phyloP scores from a whole-genome alignment of 2,888 invertebrate genomes.

The Zaprionus obscuricornis region DNA sequence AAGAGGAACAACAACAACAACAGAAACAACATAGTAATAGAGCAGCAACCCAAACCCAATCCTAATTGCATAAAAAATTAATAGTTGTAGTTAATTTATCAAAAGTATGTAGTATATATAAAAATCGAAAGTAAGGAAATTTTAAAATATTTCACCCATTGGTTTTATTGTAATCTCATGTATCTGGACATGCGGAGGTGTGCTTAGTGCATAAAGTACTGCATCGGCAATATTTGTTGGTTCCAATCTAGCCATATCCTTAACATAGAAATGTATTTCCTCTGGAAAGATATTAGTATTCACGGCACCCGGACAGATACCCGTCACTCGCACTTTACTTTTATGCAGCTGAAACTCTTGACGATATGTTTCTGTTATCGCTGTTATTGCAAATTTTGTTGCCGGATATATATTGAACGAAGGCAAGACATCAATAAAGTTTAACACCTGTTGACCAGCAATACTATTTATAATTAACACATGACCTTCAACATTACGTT shows the following conservation, averaged over 20 bases:
- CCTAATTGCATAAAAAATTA: too few species aligned
- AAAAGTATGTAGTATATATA: background rate
- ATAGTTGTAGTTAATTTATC: background rate
- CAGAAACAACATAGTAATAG: constrained; percentile 4
- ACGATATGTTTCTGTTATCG: constrained; percentile 82
- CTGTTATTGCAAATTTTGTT: constrained; percentile 82
- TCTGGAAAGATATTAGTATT: constrained; percentile 82
- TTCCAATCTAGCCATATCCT: constrained; percentile 78
- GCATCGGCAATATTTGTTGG: constrained; percentile 82
- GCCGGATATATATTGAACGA: constrained; percentile 83
- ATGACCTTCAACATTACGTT: constrained; percentile 84
- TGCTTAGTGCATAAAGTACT: constrained; percentile 78
- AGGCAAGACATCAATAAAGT: constrained; percentile 80
- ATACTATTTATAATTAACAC: constrained; percentile 84
- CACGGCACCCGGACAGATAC: constrained; percentile 82
- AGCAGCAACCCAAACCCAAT: too few species aligned
- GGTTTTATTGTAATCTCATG: constrained; percentile 82
- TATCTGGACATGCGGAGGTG: constrained; percentile 81
- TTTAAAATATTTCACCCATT: constrained; percentile 81
- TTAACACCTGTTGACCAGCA: constrained; percentile 81
- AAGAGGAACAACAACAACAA: background rate
- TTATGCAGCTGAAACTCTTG: constrained; percentile 82
- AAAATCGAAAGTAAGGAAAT: constrained; percentile 20
- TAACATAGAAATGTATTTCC: constrained; percentile 80
- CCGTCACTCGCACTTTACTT: constrained; percentile 80